These are phyloP conservation scores for Craterocephalus amniculus DNA, from an alignment of 2,797 vertebrate species.

Conservation along the genomic window DNA sequence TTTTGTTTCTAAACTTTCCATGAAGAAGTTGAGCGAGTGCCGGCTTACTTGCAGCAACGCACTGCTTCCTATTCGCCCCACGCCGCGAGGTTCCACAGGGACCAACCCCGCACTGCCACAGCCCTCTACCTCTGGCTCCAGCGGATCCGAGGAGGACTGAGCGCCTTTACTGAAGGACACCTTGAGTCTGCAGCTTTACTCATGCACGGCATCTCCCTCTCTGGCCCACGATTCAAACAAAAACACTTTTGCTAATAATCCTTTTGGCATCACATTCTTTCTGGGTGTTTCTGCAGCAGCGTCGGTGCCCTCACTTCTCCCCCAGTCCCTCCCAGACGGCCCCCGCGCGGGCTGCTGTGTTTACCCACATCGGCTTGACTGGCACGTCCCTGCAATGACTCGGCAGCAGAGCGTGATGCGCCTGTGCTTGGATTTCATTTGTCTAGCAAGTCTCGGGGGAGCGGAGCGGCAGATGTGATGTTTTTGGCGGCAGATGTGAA, in stretches of 20 bases:
- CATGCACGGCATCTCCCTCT: constrained; percentile 16
- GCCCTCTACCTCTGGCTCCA: constrained; percentile 44
- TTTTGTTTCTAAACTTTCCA: constrained; percentile 1
- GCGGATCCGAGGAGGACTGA: constrained; percentile 43
- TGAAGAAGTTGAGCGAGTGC: constrained; percentile 6
- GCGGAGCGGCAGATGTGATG: constrained; percentile 73
- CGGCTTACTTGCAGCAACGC: constrained; percentile 5
- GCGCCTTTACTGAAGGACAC: constrained; percentile 62
- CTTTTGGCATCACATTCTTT: constrained; percentile 24
- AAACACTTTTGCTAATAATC: constrained; percentile 34
- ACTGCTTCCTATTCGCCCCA: constrained; percentile 44
- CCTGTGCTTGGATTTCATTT: constrained; percentile 66
- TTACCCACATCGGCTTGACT: constrained; percentile 50
- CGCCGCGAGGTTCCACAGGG: constrained; percentile 35
- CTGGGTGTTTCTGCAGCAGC: constrained; percentile 6
- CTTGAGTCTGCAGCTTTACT: constrained; percentile 53
- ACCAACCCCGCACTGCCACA: constrained; percentile 43
- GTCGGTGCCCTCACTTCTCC: constrained; percentile 18
- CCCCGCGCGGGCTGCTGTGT: constrained; percentile 40
- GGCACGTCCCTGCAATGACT: constrained; percentile 42
- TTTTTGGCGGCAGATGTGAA: constrained; percentile 77
- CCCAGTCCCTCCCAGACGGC: constrained; percentile 33
- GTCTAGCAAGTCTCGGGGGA: constrained; percentile 65
- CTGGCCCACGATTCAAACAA: constrained; percentile 30
- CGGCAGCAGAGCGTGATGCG: constrained; percentile 35